Conservation (phyloP, 2,888 invertebrate species). For the Caenorhabditis doughertyi region DNA sequence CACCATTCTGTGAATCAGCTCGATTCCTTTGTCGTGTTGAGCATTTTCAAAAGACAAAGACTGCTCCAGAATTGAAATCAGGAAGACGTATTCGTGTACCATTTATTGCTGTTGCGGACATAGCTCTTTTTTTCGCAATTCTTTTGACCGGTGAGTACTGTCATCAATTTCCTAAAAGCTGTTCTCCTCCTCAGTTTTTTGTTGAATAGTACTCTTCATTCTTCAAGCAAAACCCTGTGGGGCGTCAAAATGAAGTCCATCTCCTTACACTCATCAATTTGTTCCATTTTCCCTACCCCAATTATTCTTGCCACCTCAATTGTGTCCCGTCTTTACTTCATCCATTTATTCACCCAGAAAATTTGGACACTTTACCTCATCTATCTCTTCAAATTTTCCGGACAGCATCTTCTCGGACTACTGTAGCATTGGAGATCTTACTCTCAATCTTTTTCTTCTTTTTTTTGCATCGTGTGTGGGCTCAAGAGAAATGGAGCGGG, state of each 20-base stretch:
- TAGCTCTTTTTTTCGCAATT: constrained; percentile 14
- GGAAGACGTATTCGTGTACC: constrained; percentile 28
- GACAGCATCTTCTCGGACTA: background rate
- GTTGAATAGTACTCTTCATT: background rate
- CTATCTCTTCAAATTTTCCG: background rate
- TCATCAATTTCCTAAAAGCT: background rate
- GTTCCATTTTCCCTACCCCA: constrained; percentile 22
- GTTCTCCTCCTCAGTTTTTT: background rate
- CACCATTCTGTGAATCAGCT: constrained; percentile 19
- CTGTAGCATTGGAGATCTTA: constrained; percentile 10
- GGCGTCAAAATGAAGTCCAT: constrained; percentile 25
- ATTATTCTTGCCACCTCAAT: constrained; percentile 23
- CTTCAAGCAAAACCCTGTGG: constrained; percentile 1
- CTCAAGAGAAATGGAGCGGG: constrained; percentile 6
- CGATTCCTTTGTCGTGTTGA: constrained; percentile 32
- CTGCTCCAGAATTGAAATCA: constrained; percentile 15
- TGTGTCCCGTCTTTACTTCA: background rate
- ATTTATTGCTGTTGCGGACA: constrained; percentile 27
- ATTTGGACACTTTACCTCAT: constrained; percentile 5
- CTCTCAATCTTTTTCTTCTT: background rate
- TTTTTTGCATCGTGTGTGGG: constrained; percentile 39
- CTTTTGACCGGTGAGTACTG: constrained; percentile 15
- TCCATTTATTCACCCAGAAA: constrained; percentile 3
- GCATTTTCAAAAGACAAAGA: background rate
- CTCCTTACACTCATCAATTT: constrained; percentile 39